Base-by-base conservation (phyloP, 2,797 vertebrate genomes). In the Neostethus bicornis region DNA sequence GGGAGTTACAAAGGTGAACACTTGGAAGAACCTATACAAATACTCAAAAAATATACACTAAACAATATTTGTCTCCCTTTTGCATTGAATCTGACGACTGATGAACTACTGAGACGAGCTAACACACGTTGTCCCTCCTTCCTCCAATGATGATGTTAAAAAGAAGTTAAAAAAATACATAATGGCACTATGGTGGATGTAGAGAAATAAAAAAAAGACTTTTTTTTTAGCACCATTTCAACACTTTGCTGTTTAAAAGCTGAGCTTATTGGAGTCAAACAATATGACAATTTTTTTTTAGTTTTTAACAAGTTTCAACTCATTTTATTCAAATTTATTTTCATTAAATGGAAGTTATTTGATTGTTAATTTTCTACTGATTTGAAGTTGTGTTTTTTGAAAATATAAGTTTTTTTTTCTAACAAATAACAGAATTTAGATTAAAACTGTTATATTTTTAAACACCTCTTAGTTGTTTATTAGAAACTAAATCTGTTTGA, bases 21-120 rank as follows among this genome's bases (percentile, higher is more conserved):
- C 67, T 80, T 79, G 49, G 80, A 79, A 84, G 74, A 86, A 85
- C 77, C 79, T 88, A 84, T 87, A 90, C 87, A 89, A 82, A 85
- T 75, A 85, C 72, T 75, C 82, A 73, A 78, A 79, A 84, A 81
- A 83, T 75, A 86, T 77, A 86, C 73, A 88, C 80, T 82, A 86
- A 72, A 87, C 72, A 31, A 79, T 69, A 79, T 79, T 70, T 64
- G 54, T 85, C 87, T 87, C 89, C 85, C 81, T 85, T 89, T 83
- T 85, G 86, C 86, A 86, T 86, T 88, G 76, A 61, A 83, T 83
- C 37, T 71, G 68, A 86, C 62, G 70, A 73, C 50, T 56, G 62
- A 60, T 56, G 66, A 62, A 58, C 52, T 65, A 56, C 61, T 73
- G 74, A 85, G 75, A 70, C 70, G 68, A 73, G 55, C 60, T 61